Conservation (phyloP, 2,888 invertebrate species). For the Glaucopsyche alexis region DNA sequence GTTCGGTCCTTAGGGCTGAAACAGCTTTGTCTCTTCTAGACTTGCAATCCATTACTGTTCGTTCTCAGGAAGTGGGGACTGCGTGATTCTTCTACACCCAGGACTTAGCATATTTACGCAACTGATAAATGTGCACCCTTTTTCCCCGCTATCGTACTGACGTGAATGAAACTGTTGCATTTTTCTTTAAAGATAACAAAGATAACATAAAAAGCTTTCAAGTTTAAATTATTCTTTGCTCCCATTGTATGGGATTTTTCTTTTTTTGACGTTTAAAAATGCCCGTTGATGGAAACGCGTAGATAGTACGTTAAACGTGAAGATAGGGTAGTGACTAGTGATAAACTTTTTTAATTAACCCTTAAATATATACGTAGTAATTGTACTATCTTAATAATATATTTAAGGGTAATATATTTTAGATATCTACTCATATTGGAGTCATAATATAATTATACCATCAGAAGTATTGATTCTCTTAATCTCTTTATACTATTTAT, state of each 20-base stretch:
- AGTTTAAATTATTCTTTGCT: slow-evolving; percentile 38
- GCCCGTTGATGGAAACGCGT: not conserved
- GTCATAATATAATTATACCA: no score
- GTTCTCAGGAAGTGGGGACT: slow-evolving; percentile 42
- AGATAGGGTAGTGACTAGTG: not conserved
- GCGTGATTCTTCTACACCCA: slow-evolving; percentile 47
- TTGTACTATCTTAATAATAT: no score
- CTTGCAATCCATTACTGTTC: slow-evolving; percentile 70
- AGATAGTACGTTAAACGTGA: slow-evolving; percentile 4
- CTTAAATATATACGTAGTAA: no score
- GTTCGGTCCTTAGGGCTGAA: slow-evolving; percentile 54
- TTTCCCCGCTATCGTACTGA: slow-evolving; percentile 63
- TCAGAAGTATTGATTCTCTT: not conserved
- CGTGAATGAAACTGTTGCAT: slow-evolving; percentile 66
- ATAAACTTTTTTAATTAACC: not conserved
- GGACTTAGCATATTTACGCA: slow-evolving; percentile 71
- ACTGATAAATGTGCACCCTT: slow-evolving; percentile 69
- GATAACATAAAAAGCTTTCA: slow-evolving; percentile 43
- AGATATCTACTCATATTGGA: no score
- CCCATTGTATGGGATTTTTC: slow-evolving; percentile 34
- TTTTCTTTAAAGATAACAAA: slow-evolving; percentile 59
- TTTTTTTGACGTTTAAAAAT: slow-evolving; percentile 28
- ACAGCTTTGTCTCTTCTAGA: slow-evolving; percentile 74
- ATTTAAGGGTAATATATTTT: no score
- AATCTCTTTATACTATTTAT: no score